phyloP scores from a whole-genome alignment of 1,140 invertebrate species.

The Galleria mellonella region DNA sequence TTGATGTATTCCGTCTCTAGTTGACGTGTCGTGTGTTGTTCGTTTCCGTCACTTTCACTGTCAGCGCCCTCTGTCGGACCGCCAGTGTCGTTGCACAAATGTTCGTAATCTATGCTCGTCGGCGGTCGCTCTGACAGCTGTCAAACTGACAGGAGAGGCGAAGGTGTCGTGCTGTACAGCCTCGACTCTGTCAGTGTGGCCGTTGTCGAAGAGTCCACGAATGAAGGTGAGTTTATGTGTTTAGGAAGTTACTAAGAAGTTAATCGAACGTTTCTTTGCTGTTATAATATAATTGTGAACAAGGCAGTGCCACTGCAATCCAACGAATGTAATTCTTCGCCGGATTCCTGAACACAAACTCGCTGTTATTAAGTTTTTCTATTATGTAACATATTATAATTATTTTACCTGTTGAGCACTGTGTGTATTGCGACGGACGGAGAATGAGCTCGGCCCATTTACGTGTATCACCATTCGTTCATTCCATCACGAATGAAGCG shows the following conservation, averaged over 20 bases:
- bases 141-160: background rate
- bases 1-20: constrained; percentile 37
- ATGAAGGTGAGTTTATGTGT: constrained; percentile 12
- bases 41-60: constrained; percentile 9
- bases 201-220: background rate
- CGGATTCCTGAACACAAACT: constrained; percentile 1
- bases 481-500: too few relatives aligned
- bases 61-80: background rate
- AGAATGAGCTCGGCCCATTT: too few relatives aligned
- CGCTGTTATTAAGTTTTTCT: constrained; percentile 9
- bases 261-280: background rate
- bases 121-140: constrained; percentile 2
- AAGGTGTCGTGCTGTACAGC: background rate
- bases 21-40: constrained; percentile 12
- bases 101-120: background rate
- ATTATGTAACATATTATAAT: constrained; percentile 2
- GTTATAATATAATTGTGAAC: background rate
- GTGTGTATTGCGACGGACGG: constrained; percentile 15
- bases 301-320: constrained; percentile 12
- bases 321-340: background rate
- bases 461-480: too few relatives aligned
- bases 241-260: background rate
- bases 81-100: background rate
- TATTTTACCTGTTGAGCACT: too few relatives aligned
- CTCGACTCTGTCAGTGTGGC: background rate